phyloP scores from a whole-genome alignment of 1,140 invertebrate genomes.

The Andricus grossulariae region DNA sequence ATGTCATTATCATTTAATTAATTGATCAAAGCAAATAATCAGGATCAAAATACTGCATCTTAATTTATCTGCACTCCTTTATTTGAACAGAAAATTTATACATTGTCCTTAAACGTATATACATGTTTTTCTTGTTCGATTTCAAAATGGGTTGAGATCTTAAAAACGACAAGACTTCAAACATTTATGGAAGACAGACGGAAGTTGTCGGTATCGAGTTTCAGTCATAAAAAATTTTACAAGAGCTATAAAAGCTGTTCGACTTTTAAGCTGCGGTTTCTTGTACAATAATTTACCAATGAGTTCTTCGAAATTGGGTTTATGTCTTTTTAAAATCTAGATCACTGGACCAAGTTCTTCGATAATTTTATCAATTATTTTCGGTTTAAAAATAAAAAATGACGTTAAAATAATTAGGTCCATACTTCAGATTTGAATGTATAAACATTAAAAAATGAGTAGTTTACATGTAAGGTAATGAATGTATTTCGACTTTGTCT shows the following conservation, averaged over 20 bases:
- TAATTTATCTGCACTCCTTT: too few species aligned
- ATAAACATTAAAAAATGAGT: neutral
- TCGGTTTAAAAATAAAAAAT: too few species aligned
- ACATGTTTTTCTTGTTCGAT: too few species aligned
- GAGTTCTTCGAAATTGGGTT: neutral
- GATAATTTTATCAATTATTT: too few species aligned
- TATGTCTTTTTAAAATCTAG: constrained; percentile 3
- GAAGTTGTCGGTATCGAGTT: constrained; percentile 18
- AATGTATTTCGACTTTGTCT: neutral
- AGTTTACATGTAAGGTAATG: neutral
- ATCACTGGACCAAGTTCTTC: neutral
- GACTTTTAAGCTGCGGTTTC: constrained; percentile 13
- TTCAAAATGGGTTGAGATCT: neutral
- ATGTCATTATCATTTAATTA: constrained; percentile 2
- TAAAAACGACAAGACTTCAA: neutral
- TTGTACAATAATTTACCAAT: constrained; percentile 19
- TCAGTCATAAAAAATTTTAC: constrained; percentile 21
- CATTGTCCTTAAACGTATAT: too few species aligned
- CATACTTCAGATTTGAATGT: too few species aligned
- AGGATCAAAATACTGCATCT: too few species aligned
- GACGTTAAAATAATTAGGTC: too few species aligned
- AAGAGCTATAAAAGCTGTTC: constrained; percentile 13
- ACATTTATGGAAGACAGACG: constrained; percentile 8
- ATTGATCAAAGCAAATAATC: too few species aligned
- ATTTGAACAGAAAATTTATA: too few species aligned